These are phyloP conservation scores for Tethea ocularis DNA, from an alignment of 2,888 invertebrate genomes.

Conservation along the genomic window DNA sequence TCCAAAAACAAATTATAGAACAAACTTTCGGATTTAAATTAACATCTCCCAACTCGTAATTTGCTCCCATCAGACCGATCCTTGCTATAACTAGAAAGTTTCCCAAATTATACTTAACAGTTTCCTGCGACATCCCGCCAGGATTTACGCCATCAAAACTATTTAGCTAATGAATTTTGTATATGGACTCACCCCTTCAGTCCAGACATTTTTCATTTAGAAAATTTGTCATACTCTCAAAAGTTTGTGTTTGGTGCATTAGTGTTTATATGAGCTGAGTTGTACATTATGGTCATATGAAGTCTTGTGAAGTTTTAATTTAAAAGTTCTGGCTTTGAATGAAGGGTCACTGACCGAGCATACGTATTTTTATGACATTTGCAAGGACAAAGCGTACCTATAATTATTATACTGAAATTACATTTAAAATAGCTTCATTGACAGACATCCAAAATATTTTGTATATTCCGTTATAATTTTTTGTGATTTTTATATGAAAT, in stretches of 20 bases:
- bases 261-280: slow-evolving; percentile 39
- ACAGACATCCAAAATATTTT: no score
- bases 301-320: slow-evolving; percentile 58
- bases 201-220: slow-evolving; percentile 54
- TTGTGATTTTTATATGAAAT: no score
- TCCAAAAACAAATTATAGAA: background rate
- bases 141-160: slow-evolving; percentile 10
- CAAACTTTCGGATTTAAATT: background rate
- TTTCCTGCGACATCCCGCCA: slow-evolving; percentile 1
- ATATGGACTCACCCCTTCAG: slow-evolving; percentile 14
- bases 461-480: no score
- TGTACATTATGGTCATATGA: slow-evolving; percentile 46
- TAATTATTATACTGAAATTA: no score
- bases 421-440: no score
- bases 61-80: slow-evolving; percentile 9
- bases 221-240: slow-evolving; percentile 49
- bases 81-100: slow-evolving; percentile 1
- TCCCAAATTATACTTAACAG: slow-evolving; percentile 8
- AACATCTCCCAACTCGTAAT: slow-evolving; percentile 4
- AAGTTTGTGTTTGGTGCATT: slow-evolving; percentile 48
- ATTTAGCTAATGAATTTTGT: slow-evolving; percentile 7
- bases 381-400: no score
- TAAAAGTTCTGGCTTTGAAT: slow-evolving; percentile 52
- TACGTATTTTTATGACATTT: background rate
- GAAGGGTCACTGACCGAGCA: slow-evolving; percentile 39